Conservation (phyloP, 1,140 invertebrate species). For the Ceratosolen solmsi region DNA sequence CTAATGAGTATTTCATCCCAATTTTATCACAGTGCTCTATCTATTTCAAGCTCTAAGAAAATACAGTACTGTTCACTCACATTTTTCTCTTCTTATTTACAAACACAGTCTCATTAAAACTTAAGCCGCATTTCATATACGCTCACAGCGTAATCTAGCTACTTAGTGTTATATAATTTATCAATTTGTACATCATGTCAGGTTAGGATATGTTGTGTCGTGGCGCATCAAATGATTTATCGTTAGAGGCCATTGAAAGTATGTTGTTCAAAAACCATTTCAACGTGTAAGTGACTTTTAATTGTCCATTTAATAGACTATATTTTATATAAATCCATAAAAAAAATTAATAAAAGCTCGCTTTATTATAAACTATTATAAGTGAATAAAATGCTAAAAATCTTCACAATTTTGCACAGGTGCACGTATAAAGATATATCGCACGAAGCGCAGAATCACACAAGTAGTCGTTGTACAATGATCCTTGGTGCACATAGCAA, state of each 20-base stretch:
- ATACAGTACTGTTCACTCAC: not conserved
- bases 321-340: too few species aligned
- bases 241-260: not conserved
- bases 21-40: not conserved
- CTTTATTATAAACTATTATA: too few species aligned
- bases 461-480: too few species aligned
- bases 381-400: too few species aligned
- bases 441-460: too few species aligned
- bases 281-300: constrained; percentile 17
- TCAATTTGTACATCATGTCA: not conserved
- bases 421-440: too few species aligned
- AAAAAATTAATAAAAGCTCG: too few species aligned
- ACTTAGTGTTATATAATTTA: constrained; percentile 13
- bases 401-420: too few species aligned
- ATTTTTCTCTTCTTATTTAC: not conserved
- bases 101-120: not conserved
- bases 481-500: too few species aligned
- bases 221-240: constrained; percentile 24
- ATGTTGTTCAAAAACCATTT: constrained; percentile 14
- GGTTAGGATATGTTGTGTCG: constrained; percentile 15
- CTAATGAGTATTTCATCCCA: constrained; percentile 1
- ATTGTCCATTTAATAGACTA: not conserved
- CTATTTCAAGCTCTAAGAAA: not conserved
- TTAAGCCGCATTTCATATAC: not conserved
- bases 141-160: constrained; percentile 28